Evolutionary conservation across 2,888 invertebrate species (phyloP).

Genomic region (Drosophila leonis): DNA sequence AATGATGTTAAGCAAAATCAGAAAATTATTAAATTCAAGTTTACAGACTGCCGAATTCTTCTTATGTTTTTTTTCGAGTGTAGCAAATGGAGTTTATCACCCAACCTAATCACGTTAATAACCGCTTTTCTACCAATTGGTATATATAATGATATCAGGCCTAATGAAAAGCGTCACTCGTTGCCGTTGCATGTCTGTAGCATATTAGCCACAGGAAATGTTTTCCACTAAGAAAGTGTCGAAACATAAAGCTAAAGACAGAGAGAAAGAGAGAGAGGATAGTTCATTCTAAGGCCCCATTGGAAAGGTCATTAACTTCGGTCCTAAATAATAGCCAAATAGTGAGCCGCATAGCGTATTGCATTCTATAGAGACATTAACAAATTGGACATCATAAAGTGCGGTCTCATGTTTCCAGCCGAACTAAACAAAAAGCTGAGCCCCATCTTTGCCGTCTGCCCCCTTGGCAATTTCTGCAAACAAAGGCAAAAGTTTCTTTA

Average conservation of each 20-base stretch:
- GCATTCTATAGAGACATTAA: constrained; percentile 63
- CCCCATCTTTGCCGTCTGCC: constrained; percentile 4
- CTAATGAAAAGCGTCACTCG: constrained; percentile 42
- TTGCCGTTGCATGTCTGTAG: constrained; percentile 60
- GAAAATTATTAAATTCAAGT: background rate
- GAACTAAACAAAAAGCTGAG: constrained; percentile 34
- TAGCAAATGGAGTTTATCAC: constrained; percentile 60
- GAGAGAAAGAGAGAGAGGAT: constrained; percentile 8
- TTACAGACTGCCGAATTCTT: background rate
- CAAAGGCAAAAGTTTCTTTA: constrained; percentile 46
- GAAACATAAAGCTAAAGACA: constrained; percentile 22
- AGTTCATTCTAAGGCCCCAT: constrained; percentile 34
- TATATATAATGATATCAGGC: constrained; percentile 31
- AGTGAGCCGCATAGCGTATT: constrained; percentile 40
- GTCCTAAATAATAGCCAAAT: constrained; percentile 22
- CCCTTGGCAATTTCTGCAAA: constrained; percentile 56
- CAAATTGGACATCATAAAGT: constrained; percentile 60
- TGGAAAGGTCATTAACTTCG: constrained; percentile 49
- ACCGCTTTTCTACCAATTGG: constrained; percentile 30
- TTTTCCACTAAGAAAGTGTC: constrained; percentile 62
- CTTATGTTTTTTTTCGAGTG: background rate
- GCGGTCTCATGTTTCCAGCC: constrained; percentile 65
- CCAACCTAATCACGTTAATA: constrained; percentile 55
- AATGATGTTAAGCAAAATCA: background rate
- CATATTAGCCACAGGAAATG: constrained; percentile 70